Conservation (phyloP, 2,797 vertebrate species). For the Pterois miles region DNA sequence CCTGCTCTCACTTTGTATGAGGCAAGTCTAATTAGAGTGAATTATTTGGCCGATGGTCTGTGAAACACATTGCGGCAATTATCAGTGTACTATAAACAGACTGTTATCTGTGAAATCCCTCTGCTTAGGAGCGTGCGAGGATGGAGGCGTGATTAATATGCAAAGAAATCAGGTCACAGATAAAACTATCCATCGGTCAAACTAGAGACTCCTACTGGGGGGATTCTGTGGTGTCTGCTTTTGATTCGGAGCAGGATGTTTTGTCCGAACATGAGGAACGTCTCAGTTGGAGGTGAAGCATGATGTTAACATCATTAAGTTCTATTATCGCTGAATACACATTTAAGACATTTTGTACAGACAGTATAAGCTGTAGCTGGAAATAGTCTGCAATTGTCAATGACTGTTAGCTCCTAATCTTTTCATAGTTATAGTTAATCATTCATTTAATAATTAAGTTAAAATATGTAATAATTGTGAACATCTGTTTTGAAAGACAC, state of each 20-base stretch:
- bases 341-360: not conserved
- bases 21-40: conserved; percentile 69
- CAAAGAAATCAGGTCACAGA: conserved; percentile 77
- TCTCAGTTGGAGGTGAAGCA: not conserved
- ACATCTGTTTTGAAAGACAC: conserved; percentile 17
- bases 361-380: too few relatives aligned
- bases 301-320: not conserved
- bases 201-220: conserved; percentile 30
- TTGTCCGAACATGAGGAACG: not conserved
- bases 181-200: conserved; percentile 70
- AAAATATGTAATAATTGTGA: conserved; percentile 1
- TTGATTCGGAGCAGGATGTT: conserved; percentile 1
- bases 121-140: conserved; percentile 52
- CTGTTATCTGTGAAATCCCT: conserved; percentile 78
- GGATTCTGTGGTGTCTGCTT: not conserved
- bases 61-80: conserved; percentile 71
- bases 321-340: not conserved
- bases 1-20: conserved; percentile 46
- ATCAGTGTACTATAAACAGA: conserved; percentile 65
- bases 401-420: not conserved
- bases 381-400: not conserved
- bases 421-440: not conserved
- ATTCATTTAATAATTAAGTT: conserved; percentile 6
- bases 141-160: conserved; percentile 75
- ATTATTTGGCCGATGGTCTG: conserved; percentile 72